A percentile compares a stretch with the other conserved stretches of the same genome.
These are phyloP conservation scores for Dione juno DNA, from an alignment of 2,888 invertebrate genomes.

Conservation along the genomic window DNA sequence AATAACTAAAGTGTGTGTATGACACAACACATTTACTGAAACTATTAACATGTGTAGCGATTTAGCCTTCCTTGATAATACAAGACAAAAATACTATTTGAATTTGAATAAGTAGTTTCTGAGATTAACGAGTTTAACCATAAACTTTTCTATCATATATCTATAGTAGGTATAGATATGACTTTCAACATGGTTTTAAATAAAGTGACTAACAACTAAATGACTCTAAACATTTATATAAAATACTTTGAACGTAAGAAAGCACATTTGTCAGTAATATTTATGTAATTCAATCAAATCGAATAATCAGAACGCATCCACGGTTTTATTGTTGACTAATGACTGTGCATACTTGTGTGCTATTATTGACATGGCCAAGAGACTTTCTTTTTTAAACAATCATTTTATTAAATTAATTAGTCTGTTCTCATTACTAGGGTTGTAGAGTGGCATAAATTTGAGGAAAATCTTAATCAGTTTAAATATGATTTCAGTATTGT, in stretches of 20 bases:
- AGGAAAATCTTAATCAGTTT: background rate
- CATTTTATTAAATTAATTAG: slow-evolving; percentile 46
- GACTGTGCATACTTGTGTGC: slow-evolving; percentile 43
- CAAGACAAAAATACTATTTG: too few relatives aligned
- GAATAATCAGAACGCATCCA: slow-evolving; percentile 34
- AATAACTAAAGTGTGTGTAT: too few relatives aligned
- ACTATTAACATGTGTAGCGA: too few relatives aligned
- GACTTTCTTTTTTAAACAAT: slow-evolving; percentile 36
- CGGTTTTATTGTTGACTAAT: slow-evolving; percentile 44
- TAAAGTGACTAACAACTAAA: background rate
- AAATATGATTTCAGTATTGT: too few relatives aligned
- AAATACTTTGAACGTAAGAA: background rate
- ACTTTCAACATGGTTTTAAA: background rate
- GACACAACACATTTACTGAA: too few relatives aligned
- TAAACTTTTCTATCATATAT: too few relatives aligned
- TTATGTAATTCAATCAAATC: slow-evolving; percentile 19
- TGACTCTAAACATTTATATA: background rate
- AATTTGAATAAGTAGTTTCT: too few relatives aligned
- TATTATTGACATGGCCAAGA: slow-evolving; percentile 44
- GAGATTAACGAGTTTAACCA: too few relatives aligned
- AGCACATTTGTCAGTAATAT: background rate
- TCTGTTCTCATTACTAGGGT: slow-evolving; percentile 39
- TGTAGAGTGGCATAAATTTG: slow-evolving; percentile 3
- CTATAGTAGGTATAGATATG: too few relatives aligned
- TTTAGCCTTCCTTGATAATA: too few relatives aligned